Base-by-base conservation (phyloP, 2,797 vertebrate species). In the Gymnothorax javanicus region DNA sequence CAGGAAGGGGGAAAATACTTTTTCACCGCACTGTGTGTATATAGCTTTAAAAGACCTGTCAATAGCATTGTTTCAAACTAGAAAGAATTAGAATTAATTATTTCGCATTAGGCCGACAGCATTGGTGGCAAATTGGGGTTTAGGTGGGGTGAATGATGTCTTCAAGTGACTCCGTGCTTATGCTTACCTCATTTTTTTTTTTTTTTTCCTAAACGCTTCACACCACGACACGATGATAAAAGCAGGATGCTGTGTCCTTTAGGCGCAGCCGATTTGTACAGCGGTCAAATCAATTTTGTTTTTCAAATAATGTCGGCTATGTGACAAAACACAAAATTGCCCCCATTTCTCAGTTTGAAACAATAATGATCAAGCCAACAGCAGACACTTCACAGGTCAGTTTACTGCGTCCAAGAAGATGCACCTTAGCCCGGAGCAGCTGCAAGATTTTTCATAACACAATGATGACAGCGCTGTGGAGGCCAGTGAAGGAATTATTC, bases 401-500 rank as follows among this genome's bases (percentile, higher is more conserved):
- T 82, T 89, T 86, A 62, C 88, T 88, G 89, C 91, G 89, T 89
- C 88, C 85, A 86, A 43, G 33, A 43, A 43, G 69, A 11, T 75
- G 12, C 25, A 5, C 62, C 69, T 83, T 54, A 86, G 87, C 83
- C 83, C 86, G 86, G 86, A 93, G 71, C 58, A 94, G 91, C 94
- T 94, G 94, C 94, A 93, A 20, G 77, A 50, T 54, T 92, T 92
- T 93, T 92, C 92, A 89, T 93, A 94, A 94, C 92, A 94, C 92
- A 85, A 90, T 90, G 83, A 92, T 93, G 94, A 94, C 92, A 95
- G 93, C 94, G 91, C 94, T 94, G 94, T 94, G 91, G 93, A 93
- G 94, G 94, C 91, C 93, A 86, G 92, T 89, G 90, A 52, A 93
- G 89, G 91, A 93, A 92, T 94, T 92, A 93, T 95, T 94, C 94